These are phyloP conservation scores for Micrastur ruficollis DNA, from an alignment of 2,797 vertebrate genomes.

Conservation along the genomic window DNA sequence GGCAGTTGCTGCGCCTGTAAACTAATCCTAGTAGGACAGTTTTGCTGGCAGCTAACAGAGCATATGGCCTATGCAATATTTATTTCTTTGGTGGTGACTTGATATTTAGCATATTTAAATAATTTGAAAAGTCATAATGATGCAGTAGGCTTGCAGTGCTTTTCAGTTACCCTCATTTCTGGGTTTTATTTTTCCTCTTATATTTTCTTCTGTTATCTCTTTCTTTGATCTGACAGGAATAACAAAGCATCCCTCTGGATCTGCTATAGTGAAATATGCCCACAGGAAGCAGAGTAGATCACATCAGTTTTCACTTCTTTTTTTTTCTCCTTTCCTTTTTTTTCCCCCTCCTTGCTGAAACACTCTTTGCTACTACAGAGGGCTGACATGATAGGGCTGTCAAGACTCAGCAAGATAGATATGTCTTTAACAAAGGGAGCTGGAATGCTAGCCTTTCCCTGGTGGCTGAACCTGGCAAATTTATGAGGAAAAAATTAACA, in stretches of 20 bases:
- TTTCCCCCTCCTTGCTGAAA: conserved; percentile 44
- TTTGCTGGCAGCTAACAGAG: conserved; percentile 70
- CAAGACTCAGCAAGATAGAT: conserved; percentile 69
- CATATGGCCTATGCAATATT: conserved; percentile 73
- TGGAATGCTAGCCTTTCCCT: conserved; percentile 41
- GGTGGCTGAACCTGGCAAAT: conserved; percentile 42
- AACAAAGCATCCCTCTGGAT: conserved; percentile 68
- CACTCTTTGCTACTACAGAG: conserved; percentile 66
- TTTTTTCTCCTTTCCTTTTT: not conserved
- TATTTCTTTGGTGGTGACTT: conserved; percentile 69
- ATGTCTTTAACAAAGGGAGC: conserved; percentile 68
- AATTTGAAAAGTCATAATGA: conserved; percentile 50
- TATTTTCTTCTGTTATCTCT: conserved; percentile 66
- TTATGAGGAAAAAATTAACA: conserved; percentile 58
- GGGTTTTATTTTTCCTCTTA: conserved; percentile 38
- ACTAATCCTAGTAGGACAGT: conserved; percentile 63
- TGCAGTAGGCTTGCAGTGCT: not conserved
- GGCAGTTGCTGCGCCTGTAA: not conserved
- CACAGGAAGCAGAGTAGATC: conserved; percentile 68
- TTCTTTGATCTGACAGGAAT: conserved; percentile 71
- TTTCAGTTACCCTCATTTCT: conserved; percentile 50
- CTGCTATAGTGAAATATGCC: conserved; percentile 62
- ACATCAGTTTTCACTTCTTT: conserved; percentile 66
- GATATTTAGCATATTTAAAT: conserved; percentile 60
- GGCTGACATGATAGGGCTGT: conserved; percentile 71